Base-by-base conservation (phyloP, 2,888 invertebrate genomes). In the Oxycera nigricornis region DNA sequence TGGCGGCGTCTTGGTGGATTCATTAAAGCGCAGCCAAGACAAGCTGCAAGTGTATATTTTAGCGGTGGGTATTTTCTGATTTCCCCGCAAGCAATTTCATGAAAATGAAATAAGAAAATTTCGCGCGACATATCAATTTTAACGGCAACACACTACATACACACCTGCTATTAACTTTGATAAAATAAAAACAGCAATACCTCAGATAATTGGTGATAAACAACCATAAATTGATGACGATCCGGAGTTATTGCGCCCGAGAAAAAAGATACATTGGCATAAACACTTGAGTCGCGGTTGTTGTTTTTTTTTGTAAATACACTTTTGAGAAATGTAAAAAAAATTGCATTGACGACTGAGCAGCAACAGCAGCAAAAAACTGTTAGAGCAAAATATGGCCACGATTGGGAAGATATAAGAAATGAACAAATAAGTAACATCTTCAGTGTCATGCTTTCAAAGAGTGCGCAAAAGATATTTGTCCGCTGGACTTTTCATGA, bases 81-180 rank as follows among this genome's bases (percentile, higher is more conserved):
- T 17, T 20, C 14, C n/a, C 46, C 46, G 46, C 46, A 46, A 46
- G 46, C 46, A 46, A 46, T 46, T 46, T 46, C 6, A 46, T 46
- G 46, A 46, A 46, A 46, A 46, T 46, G 30, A 68, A 50, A 50
- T n/a, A 46, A 50, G 30, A 28, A 59, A 59, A 28, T 59, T 59
- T 59, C n/a, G 59, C 59, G 46, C 65, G 65, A 67, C 65, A 67
- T 39, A 41, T 67, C 39, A 67, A 26, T 67, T 67, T 67, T 41
- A 24, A n/a, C 30, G 6, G 59, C 14, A 11, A 22, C 30, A 61
- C n/a, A n/a, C n/a, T n/a, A n/a, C n/a, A 50, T n/a, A n/a, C n/a
- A n/a, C n/a, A n/a, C n/a, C 3, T 46, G 46, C 46, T 7, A 14
- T 3, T 46, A 46, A 17, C 14, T 2, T n/a, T 46, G 3, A 2